These are phyloP conservation scores for Drosophila jambulina DNA, from an alignment of 1,140 invertebrate species.

Conservation along the genomic window DNA sequence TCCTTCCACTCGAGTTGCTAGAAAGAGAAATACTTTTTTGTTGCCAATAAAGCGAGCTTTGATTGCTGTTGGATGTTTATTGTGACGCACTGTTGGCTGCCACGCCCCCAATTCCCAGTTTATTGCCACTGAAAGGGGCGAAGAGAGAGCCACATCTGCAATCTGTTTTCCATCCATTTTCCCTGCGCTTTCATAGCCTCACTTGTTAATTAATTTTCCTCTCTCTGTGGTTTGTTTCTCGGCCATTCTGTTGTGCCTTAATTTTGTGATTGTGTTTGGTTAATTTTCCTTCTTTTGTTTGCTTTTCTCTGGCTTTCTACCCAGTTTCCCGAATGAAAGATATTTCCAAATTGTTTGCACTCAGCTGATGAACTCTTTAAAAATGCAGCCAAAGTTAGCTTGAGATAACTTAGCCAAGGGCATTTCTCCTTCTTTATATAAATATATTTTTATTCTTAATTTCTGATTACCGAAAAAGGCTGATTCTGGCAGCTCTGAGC, in stretches of 20 bases:
- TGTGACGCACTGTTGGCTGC: slow-evolving; percentile 4
- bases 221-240: slow-evolving; percentile 2
- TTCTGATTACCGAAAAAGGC: background rate
- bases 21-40: background rate
- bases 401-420: slow-evolving; percentile 1
- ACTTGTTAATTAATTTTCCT: slow-evolving; percentile 37
- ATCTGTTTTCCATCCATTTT: slow-evolving; percentile 30
- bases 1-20: slow-evolving; percentile 1
- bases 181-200: slow-evolving; percentile 22
- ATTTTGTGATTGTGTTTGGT: slow-evolving; percentile 20
- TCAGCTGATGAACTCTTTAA: slow-evolving; percentile 28
- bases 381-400: background rate
- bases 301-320: background rate
- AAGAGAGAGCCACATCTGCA: background rate
- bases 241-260: background rate
- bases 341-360: slow-evolving; percentile 1
- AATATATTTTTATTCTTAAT: background rate
- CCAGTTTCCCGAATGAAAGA: background rate
- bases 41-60: slow-evolving; percentile 32
- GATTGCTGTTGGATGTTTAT: slow-evolving; percentile 38
- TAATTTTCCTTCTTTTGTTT: slow-evolving; percentile 17
- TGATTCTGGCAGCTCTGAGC: slow-evolving; percentile 14
- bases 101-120: slow-evolving; percentile 4
- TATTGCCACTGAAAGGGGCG: background rate
- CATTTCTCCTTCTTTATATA: background rate